Evolutionary conservation across 1,140 invertebrate genomes (phyloP), one percentile per base, ranked within the genome.

Genomic region (Limonius californicus): DNA sequence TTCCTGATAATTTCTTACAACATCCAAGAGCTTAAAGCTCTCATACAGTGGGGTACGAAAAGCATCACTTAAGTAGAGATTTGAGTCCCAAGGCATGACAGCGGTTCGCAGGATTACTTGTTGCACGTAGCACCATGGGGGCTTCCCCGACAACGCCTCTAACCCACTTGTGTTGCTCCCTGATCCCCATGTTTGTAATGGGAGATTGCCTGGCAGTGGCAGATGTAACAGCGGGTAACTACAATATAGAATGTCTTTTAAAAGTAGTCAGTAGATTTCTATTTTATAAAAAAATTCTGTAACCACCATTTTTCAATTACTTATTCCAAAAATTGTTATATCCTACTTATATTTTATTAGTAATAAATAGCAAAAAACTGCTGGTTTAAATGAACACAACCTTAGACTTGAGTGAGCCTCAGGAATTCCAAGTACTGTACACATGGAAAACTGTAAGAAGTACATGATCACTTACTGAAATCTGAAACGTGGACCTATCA

Each of bases 41-140:
- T 93, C 89, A 70, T 88, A 86, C 0, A 97, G 79, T 21, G 94
- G 93, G 16, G 87, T 92, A 70, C 92, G 82, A 74, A 95, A 94
- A 47, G 92, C 92, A 84, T 97, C 94, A 72, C 88, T 87, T 64
- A 94, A 77, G 65, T 86, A 85, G 59, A 97, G 77, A 67, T 90
- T 86, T 63, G 84, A 81, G 54, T 83, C 84, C 94, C 94, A 97
- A 62, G 94, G 95, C 58, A 89, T 83, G 16, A 97, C 92, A 62
- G 89, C 75, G 3, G 74, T 72, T 57, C 81, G 79, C 63, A 89
- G 75, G 21, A 87, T 81, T 59, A 92, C 88, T 81, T 94, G 91
- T 74, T 92, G 94, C 16, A 97, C 83, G 77, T 90, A 96, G 21
- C 90, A 82, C 50, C 87, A 82, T 16, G 90, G 87, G 59, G 79